Conservation (phyloP, 2,113 vertebrate genomes). For the Chloropsis cyanopogon region DNA sequence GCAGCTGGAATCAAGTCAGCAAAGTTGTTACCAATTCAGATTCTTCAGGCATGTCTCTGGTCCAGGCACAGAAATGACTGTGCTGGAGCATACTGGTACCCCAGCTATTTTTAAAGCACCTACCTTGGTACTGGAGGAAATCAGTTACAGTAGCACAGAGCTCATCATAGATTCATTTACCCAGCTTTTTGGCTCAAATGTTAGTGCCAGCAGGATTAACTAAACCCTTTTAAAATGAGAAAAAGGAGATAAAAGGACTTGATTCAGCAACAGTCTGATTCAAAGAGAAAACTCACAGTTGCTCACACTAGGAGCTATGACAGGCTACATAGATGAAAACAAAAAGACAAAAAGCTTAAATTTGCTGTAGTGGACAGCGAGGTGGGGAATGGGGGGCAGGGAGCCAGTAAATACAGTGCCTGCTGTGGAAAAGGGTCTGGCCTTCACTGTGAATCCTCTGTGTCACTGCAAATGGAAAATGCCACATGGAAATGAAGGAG, state of each 20-base stretch:
- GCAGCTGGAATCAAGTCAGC: conserved; percentile 29
- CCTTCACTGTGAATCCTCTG: neutral
- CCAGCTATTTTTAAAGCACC: neutral
- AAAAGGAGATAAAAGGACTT: conserved; percentile 5
- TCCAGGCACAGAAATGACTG: neutral
- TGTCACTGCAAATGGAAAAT: neutral
- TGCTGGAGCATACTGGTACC: neutral
- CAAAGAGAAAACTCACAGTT: neutral
- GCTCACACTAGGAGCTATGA: neutral
- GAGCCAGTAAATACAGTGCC: neutral
- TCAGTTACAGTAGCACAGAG: neutral
- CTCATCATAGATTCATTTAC: neutral
- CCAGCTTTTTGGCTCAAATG: neutral
- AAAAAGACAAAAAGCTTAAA: neutral
- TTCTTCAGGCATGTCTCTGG: neutral
- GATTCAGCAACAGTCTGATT: neutral
- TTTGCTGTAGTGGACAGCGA: neutral
- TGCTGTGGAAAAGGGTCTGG: neutral
- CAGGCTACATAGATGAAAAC: neutral
- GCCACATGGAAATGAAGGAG: neutral
- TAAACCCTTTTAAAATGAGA: neutral
- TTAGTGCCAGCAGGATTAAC: conserved; percentile 7
- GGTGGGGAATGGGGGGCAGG: neutral
- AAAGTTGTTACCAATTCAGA: neutral
- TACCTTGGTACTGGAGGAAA: neutral